Evolutionary conservation across 2,113 vertebrate species (phyloP).

Genomic region (Melanostigma gelatinosum): DNA sequence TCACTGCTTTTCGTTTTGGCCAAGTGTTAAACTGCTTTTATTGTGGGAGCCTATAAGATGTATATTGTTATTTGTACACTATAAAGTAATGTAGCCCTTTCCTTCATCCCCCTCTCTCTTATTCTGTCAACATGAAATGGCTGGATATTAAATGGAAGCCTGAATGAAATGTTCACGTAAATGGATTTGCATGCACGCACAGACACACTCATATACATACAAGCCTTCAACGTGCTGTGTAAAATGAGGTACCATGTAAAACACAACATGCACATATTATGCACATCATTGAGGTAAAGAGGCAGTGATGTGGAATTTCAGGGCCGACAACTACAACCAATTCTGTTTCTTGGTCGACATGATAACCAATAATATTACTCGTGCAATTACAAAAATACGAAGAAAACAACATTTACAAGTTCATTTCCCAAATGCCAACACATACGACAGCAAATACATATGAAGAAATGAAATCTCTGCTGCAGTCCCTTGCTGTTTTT

Average conservation of each 20-base stretch:
- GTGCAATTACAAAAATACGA: neutral
- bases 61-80: slow-evolving; percentile 43
- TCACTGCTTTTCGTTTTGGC: slow-evolving; percentile 50
- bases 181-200: neutral
- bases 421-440: neutral
- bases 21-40: slow-evolving; percentile 60
- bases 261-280: neutral
- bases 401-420: neutral
- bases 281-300: neutral
- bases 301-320: neutral
- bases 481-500: neutral
- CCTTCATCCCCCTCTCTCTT: neutral
- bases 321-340: neutral
- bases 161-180: slow-evolving; percentile 3
- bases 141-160: neutral
- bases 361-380: neutral
- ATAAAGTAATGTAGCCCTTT: slow-evolving; percentile 40
- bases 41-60: slow-evolving; percentile 47
- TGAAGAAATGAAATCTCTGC: neutral
- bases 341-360: neutral
- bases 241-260: neutral
- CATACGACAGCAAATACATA: neutral
- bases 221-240: neutral
- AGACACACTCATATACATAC: neutral
- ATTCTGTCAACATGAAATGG: slow-evolving; percentile 17